A percentile compares a stretch with the other conserved stretches of the same genome.
These are phyloP conservation scores for Altica lythri DNA, from an alignment of 2,888 invertebrate genomes.

Conservation along the genomic window DNA sequence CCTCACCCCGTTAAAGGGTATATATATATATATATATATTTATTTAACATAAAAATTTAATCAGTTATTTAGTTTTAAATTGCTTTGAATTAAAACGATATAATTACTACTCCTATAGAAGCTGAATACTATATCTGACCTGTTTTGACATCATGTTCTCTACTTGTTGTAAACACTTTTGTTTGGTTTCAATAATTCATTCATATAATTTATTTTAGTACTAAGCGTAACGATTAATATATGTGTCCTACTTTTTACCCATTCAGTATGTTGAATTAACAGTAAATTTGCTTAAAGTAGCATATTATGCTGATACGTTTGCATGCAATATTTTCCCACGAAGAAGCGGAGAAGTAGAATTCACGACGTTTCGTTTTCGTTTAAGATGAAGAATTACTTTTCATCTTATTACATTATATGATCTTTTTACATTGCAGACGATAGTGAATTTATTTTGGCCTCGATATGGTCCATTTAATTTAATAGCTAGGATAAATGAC, in stretches of 20 bases:
- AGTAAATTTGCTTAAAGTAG: slow-evolving; percentile 8
- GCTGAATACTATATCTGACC: no score
- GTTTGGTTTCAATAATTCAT: slow-evolving; percentile 4
- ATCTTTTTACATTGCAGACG: slow-evolving; percentile 4
- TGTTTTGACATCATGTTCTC: no score
- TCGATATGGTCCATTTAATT: slow-evolving; percentile 14
- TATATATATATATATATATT: no score
- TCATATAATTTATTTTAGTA: slow-evolving; percentile 11
- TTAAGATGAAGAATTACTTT: slow-evolving; percentile 12
- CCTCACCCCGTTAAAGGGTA: no score
- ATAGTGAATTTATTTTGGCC: slow-evolving; percentile 19
- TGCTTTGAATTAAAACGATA: no score
- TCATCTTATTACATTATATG: slow-evolving; percentile 6
- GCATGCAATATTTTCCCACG: slow-evolving; percentile 1
- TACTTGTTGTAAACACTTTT: no score
- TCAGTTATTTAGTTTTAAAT: no score
- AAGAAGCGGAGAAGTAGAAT: neutral
- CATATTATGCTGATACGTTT: slow-evolving; percentile 7
- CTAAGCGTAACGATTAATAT: neutral
- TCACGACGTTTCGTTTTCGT: slow-evolving; percentile 14
- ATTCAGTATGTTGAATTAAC: slow-evolving; percentile 8
- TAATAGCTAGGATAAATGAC: no score
- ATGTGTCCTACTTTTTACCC: slow-evolving; percentile 9
- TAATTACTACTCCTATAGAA: no score
- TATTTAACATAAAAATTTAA: no score